These are phyloP conservation scores for Alectura lathami DNA, from an alignment of 2,113 vertebrate genomes.

Conservation along the genomic window DNA sequence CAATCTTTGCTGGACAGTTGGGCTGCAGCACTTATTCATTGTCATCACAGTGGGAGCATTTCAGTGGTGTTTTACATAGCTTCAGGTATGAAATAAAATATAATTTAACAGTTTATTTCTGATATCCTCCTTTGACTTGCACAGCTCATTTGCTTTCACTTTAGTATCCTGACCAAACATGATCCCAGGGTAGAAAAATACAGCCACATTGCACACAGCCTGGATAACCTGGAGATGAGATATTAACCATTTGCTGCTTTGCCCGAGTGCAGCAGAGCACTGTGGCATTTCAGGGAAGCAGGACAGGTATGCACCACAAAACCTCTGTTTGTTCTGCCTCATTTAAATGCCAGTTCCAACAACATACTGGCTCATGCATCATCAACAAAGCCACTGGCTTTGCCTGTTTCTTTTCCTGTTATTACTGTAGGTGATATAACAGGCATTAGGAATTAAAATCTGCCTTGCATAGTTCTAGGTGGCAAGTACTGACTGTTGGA, in stretches of 20 bases:
- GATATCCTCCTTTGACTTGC: background rate
- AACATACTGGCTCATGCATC: background rate
- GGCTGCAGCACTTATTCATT: background rate
- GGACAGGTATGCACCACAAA: background rate
- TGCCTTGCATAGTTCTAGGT: background rate
- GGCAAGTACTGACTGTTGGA: background rate
- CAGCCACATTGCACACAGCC: background rate
- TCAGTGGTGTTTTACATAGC: background rate
- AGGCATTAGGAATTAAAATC: slow-evolving; percentile 33
- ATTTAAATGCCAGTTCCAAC: slow-evolving; percentile 12
- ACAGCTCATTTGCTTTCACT: slow-evolving; percentile 19
- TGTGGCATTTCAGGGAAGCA: background rate
- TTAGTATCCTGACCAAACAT: background rate
- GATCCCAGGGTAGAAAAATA: background rate
- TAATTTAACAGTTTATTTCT: slow-evolving; percentile 1
- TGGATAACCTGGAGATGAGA: background rate
- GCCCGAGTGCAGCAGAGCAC: background rate
- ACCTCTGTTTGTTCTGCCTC: slow-evolving; percentile 1
- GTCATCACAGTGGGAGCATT: background rate
- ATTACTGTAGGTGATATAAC: background rate
- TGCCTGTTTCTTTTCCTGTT: slow-evolving; percentile 3
- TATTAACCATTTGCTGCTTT: slow-evolving; percentile 41
- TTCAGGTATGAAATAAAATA: background rate
- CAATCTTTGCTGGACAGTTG: background rate
- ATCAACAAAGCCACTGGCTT: background rate